Base-by-base conservation (phyloP, 2,888 invertebrate species). In the Drosophila eohydei region DNA sequence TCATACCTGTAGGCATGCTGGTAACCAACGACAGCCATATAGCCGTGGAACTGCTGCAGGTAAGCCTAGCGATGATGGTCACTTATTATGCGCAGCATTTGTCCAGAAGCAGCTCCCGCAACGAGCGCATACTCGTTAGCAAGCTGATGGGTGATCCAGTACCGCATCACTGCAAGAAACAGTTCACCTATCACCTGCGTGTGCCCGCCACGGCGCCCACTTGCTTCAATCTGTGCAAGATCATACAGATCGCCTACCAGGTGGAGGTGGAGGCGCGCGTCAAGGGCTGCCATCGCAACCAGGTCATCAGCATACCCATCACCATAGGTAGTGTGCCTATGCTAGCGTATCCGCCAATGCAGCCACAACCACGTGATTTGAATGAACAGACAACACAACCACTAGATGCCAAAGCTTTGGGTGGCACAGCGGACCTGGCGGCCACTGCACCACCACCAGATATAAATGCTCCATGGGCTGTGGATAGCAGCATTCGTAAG, bases 1-100 rank as follows among this genome's bases (percentile, higher is more conserved):
- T 54, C 12, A 85, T 92, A 48, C 83, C 88, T 0, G 56, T 92
- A 1, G 73, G 60, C 5, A 62, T 95, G 1, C 93, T 94, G 75
- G 92, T 95, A 0, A 94, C 94, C 75, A 95, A 95, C 91, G 93
- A 93, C 32, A 95, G 95, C n/a, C 93, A 94, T 56, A 92, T 94
- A 16, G 89, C 88, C 11, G 93, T 95, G 26, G 80, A 83, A 51
- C 70, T 81, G 64, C 60, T 92, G 0, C 74, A 83, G 63, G 52
- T 91, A 2, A 81, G 76, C 5, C 54, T 92, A n/a, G 77, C 79
- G 2, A 91, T 92, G 92, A 11, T 83, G 6, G 79, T 90, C 1
- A 82, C 72, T n/a, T 80, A 85, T 14, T 79, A 80, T 38, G 87
- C 88, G 9, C 62, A 76, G 4, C 63, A 71, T 0, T 59, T 82